Evolutionary conservation across 1,140 invertebrate genomes (phyloP), one percentile per base, ranked within the genome.

Genomic region (Zaprionus africanus): DNA sequence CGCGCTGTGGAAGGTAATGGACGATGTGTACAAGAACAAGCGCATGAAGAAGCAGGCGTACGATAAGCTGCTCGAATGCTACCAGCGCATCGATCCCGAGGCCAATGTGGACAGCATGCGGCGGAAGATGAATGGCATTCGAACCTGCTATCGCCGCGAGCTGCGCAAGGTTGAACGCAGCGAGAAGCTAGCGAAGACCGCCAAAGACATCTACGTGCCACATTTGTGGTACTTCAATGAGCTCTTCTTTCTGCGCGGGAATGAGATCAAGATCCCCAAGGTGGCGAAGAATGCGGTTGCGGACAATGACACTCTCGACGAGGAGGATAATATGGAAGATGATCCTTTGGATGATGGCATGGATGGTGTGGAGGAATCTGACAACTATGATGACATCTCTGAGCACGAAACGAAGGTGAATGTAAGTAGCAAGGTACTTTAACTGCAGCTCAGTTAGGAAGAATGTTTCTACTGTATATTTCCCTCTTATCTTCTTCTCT

Each of bases 181-280:
- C 57, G 58, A 76, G 22, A 6, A 24, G 22, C 5, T 7, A 0
- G 43, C 49, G 1, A 17, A 28, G 13, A 15, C 5, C 1, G 34
- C 22, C n/a, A 17, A 34, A 1, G 53, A 78, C 0, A 13, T 78
- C 2, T 69, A 75, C 19, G 64, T 69, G 38, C 76, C 76, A 1
- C 51, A 67, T 2, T 38, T 78, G 58, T 78, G 76, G 76, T 78
- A 78, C n/a, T 78, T 49, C 64, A 53, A 53, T 5, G 41, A 75
- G 2, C 12, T 78, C 19, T 34, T 11, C 36, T 75, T 78, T 24
- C 38, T 75, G 28, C 60, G 64, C 2, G 41, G 19, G 0, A 9
- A 57, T 11, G 54, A 65, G 9, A 13, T 36, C 15, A 41, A 5
- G 11, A 38, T 34, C 28, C 6, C 36, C 15, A 31, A 63, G 4